Percentiles rank a stretch among this genome's conserved stretches.
These are phyloP conservation scores for Cactoblastis cactorum DNA, from an alignment of 2,888 invertebrate species.

Conservation along the genomic window DNA sequence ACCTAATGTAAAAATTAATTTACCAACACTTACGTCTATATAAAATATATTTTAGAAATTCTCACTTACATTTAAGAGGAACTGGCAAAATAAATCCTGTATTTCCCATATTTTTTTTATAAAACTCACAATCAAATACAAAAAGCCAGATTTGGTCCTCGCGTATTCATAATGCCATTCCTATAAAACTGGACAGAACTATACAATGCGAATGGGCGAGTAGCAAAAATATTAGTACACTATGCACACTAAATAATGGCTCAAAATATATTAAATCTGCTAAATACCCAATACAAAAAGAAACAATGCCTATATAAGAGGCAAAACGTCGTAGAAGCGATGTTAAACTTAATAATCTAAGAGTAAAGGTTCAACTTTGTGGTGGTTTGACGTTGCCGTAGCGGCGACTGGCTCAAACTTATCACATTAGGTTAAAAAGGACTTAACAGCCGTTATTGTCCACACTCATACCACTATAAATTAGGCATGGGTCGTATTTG, in stretches of 20 bases:
- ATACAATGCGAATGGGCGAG: conserved; percentile 55
- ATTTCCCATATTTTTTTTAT: conserved; percentile 52
- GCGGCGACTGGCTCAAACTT: conserved; percentile 42
- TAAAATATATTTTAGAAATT: conserved; percentile 76
- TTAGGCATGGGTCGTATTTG: too few relatives aligned
- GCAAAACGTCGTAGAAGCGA: conserved; percentile 61
- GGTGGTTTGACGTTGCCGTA: conserved; percentile 43
- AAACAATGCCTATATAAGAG: conserved; percentile 47
- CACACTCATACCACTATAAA: conserved; percentile 63
- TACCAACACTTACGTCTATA: conserved; percentile 75
- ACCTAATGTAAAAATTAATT: conserved; percentile 67
- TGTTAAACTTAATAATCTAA: conserved; percentile 66
- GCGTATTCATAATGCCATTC: conserved; percentile 73
- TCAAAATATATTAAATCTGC: conserved; percentile 72
- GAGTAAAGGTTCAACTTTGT: conserved; percentile 55
- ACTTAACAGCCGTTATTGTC: conserved; percentile 70
- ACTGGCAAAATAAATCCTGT: conserved; percentile 79
- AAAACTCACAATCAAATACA: conserved; percentile 51
- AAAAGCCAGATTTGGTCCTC: conserved; percentile 68
- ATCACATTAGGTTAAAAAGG: conserved; percentile 54
- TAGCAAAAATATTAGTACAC: conserved; percentile 76
- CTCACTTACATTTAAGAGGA: conserved; percentile 78
- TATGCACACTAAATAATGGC: conserved; percentile 69
- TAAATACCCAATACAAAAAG: conserved; percentile 69
- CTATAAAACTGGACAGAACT: conserved; percentile 68